Conservation (phyloP, 2,888 invertebrate species). For the Dryobota labecula region DNA sequence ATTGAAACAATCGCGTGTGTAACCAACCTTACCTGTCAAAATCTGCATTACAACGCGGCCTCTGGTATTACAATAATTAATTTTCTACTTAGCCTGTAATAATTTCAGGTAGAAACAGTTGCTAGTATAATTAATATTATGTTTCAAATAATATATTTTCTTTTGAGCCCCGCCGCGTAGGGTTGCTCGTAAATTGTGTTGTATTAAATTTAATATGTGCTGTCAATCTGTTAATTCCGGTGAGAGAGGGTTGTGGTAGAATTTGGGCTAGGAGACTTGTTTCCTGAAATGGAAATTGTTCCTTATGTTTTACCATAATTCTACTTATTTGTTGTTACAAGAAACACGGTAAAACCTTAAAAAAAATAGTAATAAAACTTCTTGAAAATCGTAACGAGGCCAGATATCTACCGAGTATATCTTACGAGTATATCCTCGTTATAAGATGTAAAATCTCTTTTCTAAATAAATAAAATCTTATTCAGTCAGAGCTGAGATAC, state of each 20-base stretch:
- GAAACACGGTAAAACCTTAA: too few relatives aligned
- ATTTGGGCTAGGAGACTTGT: neutral
- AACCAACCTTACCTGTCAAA: slow-evolving; percentile 63
- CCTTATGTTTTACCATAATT: neutral
- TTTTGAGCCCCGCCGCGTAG: slow-evolving; percentile 60
- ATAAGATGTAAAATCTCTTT: neutral
- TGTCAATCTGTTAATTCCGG: slow-evolving; percentile 63
- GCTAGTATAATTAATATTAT: slow-evolving; percentile 73
- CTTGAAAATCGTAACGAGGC: neutral
- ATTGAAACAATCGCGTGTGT: slow-evolving; percentile 51
- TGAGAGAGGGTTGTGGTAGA: slow-evolving; percentile 5
- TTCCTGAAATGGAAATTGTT: neutral
- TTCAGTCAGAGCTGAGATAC: neutral
- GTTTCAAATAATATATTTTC: slow-evolving; percentile 73
- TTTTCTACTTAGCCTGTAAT: slow-evolving; percentile 68
- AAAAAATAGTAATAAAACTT: too few relatives aligned
- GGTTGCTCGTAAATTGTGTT: slow-evolving; percentile 69
- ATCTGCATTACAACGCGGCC: slow-evolving; percentile 65
- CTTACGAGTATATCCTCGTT: too few relatives aligned
- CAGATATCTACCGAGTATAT: neutral
- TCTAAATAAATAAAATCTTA: neutral
- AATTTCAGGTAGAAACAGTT: slow-evolving; percentile 70
- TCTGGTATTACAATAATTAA: slow-evolving; percentile 68
- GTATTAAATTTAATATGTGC: slow-evolving; percentile 64
- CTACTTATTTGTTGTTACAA: too few relatives aligned